These are phyloP conservation scores for Oxyteleia sp. DNA, from an alignment of 2,888 invertebrate species.

Conservation along the genomic window DNA sequence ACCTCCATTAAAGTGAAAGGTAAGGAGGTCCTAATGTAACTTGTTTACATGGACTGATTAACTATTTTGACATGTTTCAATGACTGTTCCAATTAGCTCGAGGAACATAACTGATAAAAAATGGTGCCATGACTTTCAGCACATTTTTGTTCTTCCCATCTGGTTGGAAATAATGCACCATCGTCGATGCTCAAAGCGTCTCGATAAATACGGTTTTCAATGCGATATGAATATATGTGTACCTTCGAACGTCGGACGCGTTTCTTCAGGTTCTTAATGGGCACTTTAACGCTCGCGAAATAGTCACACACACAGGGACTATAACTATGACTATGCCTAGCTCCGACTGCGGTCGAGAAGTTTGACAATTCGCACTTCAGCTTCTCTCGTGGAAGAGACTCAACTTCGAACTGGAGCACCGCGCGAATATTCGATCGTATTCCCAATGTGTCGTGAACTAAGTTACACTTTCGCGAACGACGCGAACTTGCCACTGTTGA, in stretches of 20 bases:
- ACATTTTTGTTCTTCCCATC: constrained; percentile 4
- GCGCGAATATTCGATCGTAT: constrained; percentile 55
- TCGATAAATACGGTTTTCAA: constrained; percentile 53
- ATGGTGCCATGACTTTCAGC: no score
- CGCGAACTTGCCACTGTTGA: constrained; percentile 53
- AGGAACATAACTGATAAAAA: no score
- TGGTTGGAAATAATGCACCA: constrained; percentile 33
- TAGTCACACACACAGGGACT: constrained; percentile 41
- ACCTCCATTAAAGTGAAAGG: no score
- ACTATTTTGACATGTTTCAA: no score
- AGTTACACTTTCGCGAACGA: constrained; percentile 41
- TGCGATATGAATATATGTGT: constrained; percentile 50
- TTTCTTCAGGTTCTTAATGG: constrained; percentile 60
- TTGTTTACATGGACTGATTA: no score
- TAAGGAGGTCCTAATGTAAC: no score
- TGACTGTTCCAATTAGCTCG: no score
- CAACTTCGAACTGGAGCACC: constrained; percentile 50
- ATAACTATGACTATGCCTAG: constrained; percentile 39
- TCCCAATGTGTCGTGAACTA: constrained; percentile 48
- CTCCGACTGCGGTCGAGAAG: constrained; percentile 51
- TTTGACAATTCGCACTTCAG: constrained; percentile 59
- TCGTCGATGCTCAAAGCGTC: constrained; percentile 23
- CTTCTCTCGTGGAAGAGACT: constrained; percentile 21
- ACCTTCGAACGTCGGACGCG: constrained; percentile 47
- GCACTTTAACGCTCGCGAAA: constrained; percentile 53